Base-by-base conservation (phyloP, 2,888 invertebrate species). In the Cantharis lateralis region DNA sequence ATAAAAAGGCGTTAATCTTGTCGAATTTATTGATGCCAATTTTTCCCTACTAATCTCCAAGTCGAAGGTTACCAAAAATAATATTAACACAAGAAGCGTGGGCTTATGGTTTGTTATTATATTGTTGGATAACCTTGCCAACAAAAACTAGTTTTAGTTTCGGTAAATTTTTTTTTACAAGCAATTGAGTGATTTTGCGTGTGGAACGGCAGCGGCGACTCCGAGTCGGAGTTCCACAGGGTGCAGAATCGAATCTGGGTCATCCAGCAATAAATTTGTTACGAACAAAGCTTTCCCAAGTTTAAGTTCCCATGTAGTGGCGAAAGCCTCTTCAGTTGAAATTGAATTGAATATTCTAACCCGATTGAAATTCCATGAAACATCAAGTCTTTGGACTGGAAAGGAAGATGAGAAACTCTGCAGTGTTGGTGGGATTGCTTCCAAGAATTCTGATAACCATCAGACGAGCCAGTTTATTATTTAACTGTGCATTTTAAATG, bases 71-170 rank as follows among this genome's bases (percentile, higher is more conserved):
- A 72, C 48, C 48, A 68, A 69, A 77, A 77, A 77, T 78, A 76
- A 79, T 76, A 75, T 70, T 78, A 76, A 79, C 74, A 77, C 79
- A 79, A 80, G 80, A 81, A 80, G 74, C 74, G 78, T 77, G 73
- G 72, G 76, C 76, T 80, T 78, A 76, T 78, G 73, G 81, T 80
- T 78, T 81, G 79, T 80, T 81, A 74, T 78, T 81, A 73, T 66
- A 63, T 77, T 80, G 70, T 80, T 79, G 72, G 74, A 68, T 79
- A 78, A 80, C 80, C 80, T 81, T 79, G 81, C 69, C 69, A 69
- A 70, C 28, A 28, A 70, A 77, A 75, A 71, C 71, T 32, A 72
- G 74, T 75, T 75, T 69, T 64, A 61, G n/a, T 70, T 32, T 32
- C 48, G 70, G 62, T 15, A 15, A 71, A 71, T 32, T 13, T 68